These are phyloP conservation scores for Hystrix cristata DNA, from an alignment of 2,113 vertebrate genomes.

Conservation along the genomic window DNA sequence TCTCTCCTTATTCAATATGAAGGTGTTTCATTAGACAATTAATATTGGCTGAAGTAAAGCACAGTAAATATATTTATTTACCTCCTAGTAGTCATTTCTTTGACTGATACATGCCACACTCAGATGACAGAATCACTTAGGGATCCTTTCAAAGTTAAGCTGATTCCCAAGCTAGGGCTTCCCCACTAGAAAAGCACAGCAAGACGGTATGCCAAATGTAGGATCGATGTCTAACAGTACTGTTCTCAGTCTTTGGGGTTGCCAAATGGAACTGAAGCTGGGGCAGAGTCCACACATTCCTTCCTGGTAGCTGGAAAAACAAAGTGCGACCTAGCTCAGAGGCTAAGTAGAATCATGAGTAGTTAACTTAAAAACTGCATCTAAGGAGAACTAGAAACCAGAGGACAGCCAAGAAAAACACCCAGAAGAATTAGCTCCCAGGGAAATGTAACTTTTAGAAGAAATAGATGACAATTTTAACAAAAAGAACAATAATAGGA, in stretches of 20 bases:
- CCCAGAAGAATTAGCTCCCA: neutral
- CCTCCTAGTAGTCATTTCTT: neutral
- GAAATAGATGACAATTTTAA: neutral
- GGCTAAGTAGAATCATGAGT: neutral
- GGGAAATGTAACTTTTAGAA: neutral
- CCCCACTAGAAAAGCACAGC: neutral
- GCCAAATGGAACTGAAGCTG: neutral
- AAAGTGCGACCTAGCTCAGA: neutral
- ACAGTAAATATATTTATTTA: neutral
- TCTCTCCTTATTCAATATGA: neutral
- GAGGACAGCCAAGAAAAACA: neutral
- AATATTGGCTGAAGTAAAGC: neutral
- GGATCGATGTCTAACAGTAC: neutral
- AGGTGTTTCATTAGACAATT: neutral
- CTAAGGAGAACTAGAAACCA: neutral
- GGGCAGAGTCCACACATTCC: neutral
- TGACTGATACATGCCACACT: neutral
- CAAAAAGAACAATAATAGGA: neutral
- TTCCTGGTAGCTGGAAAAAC: neutral
- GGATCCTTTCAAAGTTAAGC: neutral
- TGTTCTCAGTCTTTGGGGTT: neutral
- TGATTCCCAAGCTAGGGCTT: neutral
- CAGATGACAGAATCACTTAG: neutral
- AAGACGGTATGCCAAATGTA: neutral
- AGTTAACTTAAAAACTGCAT: neutral